Evolutionary conservation across 2,797 vertebrate species (phyloP).

Genomic region (Hirundo rustica): DNA sequence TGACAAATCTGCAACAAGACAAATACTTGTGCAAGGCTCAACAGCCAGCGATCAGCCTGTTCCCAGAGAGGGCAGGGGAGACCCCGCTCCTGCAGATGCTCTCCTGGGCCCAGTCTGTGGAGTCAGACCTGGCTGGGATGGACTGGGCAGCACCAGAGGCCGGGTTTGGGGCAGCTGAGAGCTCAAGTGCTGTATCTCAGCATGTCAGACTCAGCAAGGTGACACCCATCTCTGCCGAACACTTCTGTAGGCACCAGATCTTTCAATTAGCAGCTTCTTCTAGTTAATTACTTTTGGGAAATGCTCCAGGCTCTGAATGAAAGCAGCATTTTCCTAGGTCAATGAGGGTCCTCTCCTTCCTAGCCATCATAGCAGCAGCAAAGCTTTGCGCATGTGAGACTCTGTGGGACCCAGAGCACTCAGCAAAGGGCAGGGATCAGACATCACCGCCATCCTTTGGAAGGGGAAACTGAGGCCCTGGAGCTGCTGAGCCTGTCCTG

Average conservation of each 20-base stretch:
- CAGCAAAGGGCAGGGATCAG: not conserved
- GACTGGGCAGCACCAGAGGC: not conserved
- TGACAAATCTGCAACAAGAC: not conserved
- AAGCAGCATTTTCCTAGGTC: constrained; percentile 16
- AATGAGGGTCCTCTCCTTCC: not conserved
- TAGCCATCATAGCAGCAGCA: not conserved
- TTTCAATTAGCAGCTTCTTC: constrained; percentile 55
- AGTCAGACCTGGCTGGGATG: not conserved
- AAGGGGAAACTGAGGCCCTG: not conserved
- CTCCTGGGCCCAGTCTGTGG: not conserved
- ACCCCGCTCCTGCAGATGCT: not conserved
- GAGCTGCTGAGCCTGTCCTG: not conserved
- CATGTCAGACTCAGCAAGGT: not conserved
- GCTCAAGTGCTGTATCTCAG: not conserved
- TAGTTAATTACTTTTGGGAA: constrained; percentile 62
- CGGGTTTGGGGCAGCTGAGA: not conserved
- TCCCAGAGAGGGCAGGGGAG: not conserved
- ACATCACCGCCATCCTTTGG: not conserved
- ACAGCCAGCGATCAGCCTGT: not conserved
- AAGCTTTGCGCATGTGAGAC: not conserved
- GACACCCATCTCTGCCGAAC: constrained; percentile 11
- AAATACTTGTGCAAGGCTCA: too few relatives aligned
- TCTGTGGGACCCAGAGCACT: not conserved
- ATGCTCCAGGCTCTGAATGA: constrained; percentile 35
- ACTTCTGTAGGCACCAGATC: constrained; percentile 10